Base-by-base conservation (phyloP, 2,113 vertebrate species). In the Brachirus orientalis region DNA sequence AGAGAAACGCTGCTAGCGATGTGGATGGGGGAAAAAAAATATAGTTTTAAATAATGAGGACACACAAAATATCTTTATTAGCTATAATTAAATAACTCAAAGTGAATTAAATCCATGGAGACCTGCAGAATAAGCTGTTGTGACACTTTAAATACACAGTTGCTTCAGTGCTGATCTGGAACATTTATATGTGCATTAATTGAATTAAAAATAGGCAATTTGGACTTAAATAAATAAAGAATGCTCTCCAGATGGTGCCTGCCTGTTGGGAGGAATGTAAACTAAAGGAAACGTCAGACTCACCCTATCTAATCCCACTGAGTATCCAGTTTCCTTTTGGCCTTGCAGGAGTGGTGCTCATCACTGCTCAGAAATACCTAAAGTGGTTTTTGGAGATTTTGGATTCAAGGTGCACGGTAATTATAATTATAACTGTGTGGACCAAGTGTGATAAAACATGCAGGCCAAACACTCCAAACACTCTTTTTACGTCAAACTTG, bases 281-380 rank as follows among this genome's bases (percentile, higher is more conserved):
- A 84, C 83, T 90, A 48, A 92, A 92, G 90, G 89, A 92, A 95
- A 93, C 78, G 88, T 93, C 72, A 86, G 79, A 76, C 16, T 68
- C 79, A 71, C 57, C 48, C 80, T 72, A 35, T 84, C 63, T 79
- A 82, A 89, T 67, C 79, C 54, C 79, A 40, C 59, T 52, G 70
- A 86, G 88, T 88, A 87, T 90, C 88, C 82, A 69, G 65, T 91
- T 92, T 88, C 86, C 77, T 45, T 68, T 47, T 72, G 86, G 85
- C 75, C 86, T 81, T 81, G 69, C 51, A 70, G 88, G 78, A 91
- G 84, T 88, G 84, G 85, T 79, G 85, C 89, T 93, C 87, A 89
- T 92, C 80, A 78, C 52, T 88, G 65, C 33, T 88, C 89, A 89
- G 86, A 79, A 67, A 83, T 57, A 67, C 84, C 45, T 73, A 12